Evolutionary conservation across 2,888 invertebrate species (phyloP).

Genomic region (Diarsia dahlii): DNA sequence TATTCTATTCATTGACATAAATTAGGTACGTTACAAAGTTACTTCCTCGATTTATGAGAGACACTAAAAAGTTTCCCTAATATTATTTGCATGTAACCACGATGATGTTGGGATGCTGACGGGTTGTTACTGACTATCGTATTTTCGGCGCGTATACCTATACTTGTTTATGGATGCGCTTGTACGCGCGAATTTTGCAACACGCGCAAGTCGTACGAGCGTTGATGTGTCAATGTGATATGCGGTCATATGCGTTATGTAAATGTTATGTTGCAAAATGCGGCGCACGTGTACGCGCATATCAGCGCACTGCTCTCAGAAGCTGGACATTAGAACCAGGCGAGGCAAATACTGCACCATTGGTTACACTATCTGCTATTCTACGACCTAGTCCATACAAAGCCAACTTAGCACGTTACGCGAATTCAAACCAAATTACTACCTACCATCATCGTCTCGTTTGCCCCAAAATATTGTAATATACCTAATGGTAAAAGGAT

Average conservation of each 20-base stretch:
- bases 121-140: neutral
- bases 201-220: too few species aligned
- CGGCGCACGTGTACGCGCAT: too few species aligned
- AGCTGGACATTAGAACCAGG: neutral
- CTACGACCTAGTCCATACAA: neutral
- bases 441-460: neutral
- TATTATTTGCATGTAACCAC: neutral
- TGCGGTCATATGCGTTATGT: too few species aligned
- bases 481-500: neutral
- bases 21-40: neutral
- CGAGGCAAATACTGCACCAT: neutral
- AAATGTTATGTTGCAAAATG: too few species aligned
- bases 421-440: neutral
- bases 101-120: neutral
- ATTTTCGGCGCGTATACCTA: too few species aligned
- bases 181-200: neutral
- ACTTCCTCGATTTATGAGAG: neutral
- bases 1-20: conserved; percentile 6
- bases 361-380: neutral
- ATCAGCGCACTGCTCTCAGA: too few species aligned
- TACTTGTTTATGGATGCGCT: neutral
- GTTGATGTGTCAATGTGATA: too few species aligned
- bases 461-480: neutral
- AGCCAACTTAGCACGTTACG: neutral
- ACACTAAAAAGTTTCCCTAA: neutral